Evolutionary conservation across 2,888 invertebrate genomes (phyloP).

Genomic region (Tetheella fluctuosa): DNA sequence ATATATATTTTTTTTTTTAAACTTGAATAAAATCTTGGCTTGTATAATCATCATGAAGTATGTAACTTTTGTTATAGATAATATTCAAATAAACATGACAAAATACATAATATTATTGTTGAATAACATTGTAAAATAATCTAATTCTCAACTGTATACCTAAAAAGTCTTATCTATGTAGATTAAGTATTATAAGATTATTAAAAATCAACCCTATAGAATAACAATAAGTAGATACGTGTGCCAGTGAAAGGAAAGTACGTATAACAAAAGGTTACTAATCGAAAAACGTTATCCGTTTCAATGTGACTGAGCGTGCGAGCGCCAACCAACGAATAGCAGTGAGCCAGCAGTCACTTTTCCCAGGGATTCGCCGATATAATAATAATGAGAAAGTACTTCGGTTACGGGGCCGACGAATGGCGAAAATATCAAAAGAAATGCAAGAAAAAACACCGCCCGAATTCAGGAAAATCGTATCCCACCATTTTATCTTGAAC

Average conservation of each 20-base stretch:
- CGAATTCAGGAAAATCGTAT: slow-evolving; percentile 54
- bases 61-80: background rate
- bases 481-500: slow-evolving; percentile 40
- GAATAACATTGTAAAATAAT: background rate
- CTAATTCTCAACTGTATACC: background rate
- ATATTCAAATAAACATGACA: background rate
- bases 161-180: background rate
- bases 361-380: slow-evolving; percentile 47
- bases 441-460: slow-evolving; percentile 48
- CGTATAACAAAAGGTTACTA: slow-evolving; percentile 33
- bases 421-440: slow-evolving; percentile 58
- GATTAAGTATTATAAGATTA: background rate
- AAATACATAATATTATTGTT: too few species aligned
- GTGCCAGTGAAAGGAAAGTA: slow-evolving; percentile 21
- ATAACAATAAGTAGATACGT: slow-evolving; percentile 14
- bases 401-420: slow-evolving; percentile 37
- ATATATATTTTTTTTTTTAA: too few species aligned
- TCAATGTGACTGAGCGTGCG: slow-evolving; percentile 32
- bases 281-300: slow-evolving; percentile 39
- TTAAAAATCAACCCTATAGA: slow-evolving; percentile 2
- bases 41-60: too few species aligned
- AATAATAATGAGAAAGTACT: slow-evolving; percentile 51
- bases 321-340: slow-evolving; percentile 21
- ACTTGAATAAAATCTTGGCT: too few species aligned
- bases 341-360: slow-evolving; percentile 42